phyloP scores from a whole-genome alignment of 53 echinoderm and acorn worm genomes.

The Paracentrotus lividus region DNA sequence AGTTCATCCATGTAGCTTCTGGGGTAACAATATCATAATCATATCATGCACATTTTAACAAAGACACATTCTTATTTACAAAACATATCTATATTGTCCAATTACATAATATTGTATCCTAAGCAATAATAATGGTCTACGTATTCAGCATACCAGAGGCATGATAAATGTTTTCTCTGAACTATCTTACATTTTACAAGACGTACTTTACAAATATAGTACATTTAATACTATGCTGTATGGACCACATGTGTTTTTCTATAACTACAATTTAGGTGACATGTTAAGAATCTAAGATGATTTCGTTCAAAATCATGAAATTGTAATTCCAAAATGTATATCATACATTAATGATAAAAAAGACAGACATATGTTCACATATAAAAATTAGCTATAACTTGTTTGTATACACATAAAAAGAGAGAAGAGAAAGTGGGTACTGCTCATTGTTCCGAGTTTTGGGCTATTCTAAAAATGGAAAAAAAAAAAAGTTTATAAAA shows the following conservation, averaged over 20 bases:
- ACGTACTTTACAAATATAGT: slow-evolving; percentile 51
- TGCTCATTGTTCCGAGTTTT: too few relatives aligned
- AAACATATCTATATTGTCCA: slow-evolving; percentile 57
- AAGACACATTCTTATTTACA: slow-evolving; percentile 53
- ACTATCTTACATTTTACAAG: slow-evolving; percentile 21
- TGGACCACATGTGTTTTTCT: not conserved
- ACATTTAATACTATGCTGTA: slow-evolving; percentile 28
- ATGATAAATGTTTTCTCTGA: slow-evolving; percentile 33
- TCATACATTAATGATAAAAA: slow-evolving; percentile 15
- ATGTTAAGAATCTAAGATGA: not conserved
- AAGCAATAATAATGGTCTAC: slow-evolving; percentile 14
- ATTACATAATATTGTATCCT: slow-evolving; percentile 35
- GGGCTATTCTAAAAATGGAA: not conserved
- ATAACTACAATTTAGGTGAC: not conserved
- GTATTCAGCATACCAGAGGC: slow-evolving; percentile 40
- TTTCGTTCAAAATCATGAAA: not conserved
- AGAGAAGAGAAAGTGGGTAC: not conserved
- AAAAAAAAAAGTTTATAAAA: not conserved
- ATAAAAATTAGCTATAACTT: slow-evolving; percentile 9
- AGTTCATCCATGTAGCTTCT: not conserved
- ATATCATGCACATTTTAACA: slow-evolving; percentile 30
- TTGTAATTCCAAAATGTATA: slow-evolving; percentile 11
- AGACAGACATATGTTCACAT: slow-evolving; percentile 41
- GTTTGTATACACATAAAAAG: not conserved
- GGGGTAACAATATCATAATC: not conserved